Conservation (phyloP, 2,113 vertebrate genomes). For the Coreoperca whiteheadi region DNA sequence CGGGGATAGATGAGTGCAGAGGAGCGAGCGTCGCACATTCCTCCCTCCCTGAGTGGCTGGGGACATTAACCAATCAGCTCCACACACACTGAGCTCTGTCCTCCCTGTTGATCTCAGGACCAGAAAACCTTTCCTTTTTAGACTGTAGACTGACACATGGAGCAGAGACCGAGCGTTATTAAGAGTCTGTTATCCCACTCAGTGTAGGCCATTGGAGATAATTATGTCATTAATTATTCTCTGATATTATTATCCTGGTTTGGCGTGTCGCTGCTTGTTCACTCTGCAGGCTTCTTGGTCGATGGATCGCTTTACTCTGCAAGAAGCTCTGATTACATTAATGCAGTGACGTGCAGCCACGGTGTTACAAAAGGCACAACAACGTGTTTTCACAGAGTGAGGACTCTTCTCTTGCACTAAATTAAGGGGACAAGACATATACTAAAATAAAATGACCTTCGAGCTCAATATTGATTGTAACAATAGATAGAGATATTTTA, state of each 20-base stretch:
- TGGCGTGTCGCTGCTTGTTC: not conserved
- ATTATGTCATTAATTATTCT: slow-evolving; percentile 5
- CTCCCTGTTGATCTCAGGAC: not conserved
- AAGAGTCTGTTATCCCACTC: not conserved
- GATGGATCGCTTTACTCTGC: not conserved
- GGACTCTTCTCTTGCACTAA: too few relatives aligned
- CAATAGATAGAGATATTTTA: not conserved
- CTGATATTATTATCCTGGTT: not conserved
- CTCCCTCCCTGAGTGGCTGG: slow-evolving; percentile 74
- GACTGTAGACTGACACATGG: slow-evolving; percentile 25
- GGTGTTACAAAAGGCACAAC: not conserved
- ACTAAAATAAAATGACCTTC: not conserved
- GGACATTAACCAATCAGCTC: slow-evolving; percentile 84
- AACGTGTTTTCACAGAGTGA: not conserved
- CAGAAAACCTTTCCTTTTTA: not conserved
- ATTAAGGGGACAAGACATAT: not conserved
- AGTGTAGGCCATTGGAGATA: not conserved
- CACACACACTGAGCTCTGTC: slow-evolving; percentile 85
- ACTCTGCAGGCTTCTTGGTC: not conserved
- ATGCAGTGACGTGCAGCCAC: not conserved
- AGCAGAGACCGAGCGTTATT: not conserved
- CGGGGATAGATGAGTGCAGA: slow-evolving; percentile 87
- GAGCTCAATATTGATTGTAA: not conserved
- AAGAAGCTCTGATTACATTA: not conserved
- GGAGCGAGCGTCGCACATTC: slow-evolving; percentile 78